A percentile compares a stretch with the other conserved stretches of the same genome.
Conservation (phyloP, 2,888 invertebrate genomes). For the Polydrusus cervinus region DNA sequence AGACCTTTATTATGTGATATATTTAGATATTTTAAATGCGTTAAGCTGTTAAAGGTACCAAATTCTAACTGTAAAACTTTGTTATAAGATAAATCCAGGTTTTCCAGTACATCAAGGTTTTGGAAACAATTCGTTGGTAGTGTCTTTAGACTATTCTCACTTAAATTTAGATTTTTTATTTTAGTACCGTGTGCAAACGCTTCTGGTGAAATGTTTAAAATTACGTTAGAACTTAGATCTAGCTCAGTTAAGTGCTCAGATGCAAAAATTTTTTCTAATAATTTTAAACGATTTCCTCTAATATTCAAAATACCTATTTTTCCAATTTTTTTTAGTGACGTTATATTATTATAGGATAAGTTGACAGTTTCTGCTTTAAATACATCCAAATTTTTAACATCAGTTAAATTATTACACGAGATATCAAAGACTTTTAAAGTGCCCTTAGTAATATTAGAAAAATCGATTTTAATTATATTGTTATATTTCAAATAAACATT, state of each 20-base stretch:
- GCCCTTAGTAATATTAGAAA: neutral
- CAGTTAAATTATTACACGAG: neutral
- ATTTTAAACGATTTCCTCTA: constrained; percentile 2
- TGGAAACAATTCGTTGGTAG: neutral
- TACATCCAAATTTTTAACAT: neutral
- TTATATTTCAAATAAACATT: neutral
- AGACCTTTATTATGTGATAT: constrained; percentile 1
- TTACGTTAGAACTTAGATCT: constrained; percentile 18
- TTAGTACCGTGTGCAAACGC: neutral
- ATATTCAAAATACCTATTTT: constrained; percentile 19
- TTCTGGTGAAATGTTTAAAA: neutral
- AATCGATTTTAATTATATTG: neutral
- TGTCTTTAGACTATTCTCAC: neutral
- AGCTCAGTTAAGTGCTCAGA: neutral
- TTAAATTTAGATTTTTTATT: constrained; percentile 5
- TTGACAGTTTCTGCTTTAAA: neutral
- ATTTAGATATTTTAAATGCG: constrained; percentile 13
- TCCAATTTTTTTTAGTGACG: neutral
- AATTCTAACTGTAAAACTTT: constrained; percentile 12
- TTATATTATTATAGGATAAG: constrained; percentile 3
- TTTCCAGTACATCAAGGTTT: constrained; percentile 2
- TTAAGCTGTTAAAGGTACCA: constrained; percentile 2
- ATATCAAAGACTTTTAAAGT: neutral
- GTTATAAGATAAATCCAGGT: constrained; percentile 19
- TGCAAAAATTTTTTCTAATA: neutral